Base-by-base conservation (phyloP, 2,113 vertebrate species). In the Corythornis madagascariensis region DNA sequence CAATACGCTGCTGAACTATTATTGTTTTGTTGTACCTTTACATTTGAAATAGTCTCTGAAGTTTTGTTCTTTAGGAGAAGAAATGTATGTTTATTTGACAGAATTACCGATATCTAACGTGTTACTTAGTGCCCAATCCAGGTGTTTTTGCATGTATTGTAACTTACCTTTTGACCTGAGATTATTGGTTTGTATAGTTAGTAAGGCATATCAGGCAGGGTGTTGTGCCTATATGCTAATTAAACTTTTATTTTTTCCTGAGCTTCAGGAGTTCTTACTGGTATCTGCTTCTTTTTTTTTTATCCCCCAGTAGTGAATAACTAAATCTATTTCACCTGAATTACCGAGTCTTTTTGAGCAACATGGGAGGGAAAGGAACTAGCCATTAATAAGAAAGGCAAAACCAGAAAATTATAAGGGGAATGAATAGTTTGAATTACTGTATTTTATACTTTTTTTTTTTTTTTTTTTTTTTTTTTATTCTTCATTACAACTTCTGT, bases 151-250 rank as follows among this genome's bases (percentile, higher is more conserved):
- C 92, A 93, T 93, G 95, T 95, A 67, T 84, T 86, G 92, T 90
- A 86, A 90, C 61, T 95, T 91, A 93, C 29, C 69, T 94, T 95
- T 95, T 67, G 52, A 89, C 88, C 82, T 78, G 65, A 76, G 40
- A 72, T 73, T 96, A 86, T 84, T 94, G 93, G 89, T 95, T 91
- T 94, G 88, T 94, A 81, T 91, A 72, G 89, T 96, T 93, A 89
- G 88, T 84, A 78, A 88, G 55, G 91, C 94, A 88, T 95, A 91
- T 73, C 77, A 29, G 77, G 88, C 79, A 65, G 86, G 87, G 45
- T 84, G 74, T 76, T 88, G 59, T 95, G 95, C 90, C 89, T 70
- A 28, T 90, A 96, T 97, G 95, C 91, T 84, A 55, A 97, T 92
- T 97, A 97, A 97, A 97, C 50, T 71, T 17, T 74, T 86, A 94